phyloP scores from a whole-genome alignment of 2,113 vertebrate genomes.

The Oceanodroma tethys region DNA sequence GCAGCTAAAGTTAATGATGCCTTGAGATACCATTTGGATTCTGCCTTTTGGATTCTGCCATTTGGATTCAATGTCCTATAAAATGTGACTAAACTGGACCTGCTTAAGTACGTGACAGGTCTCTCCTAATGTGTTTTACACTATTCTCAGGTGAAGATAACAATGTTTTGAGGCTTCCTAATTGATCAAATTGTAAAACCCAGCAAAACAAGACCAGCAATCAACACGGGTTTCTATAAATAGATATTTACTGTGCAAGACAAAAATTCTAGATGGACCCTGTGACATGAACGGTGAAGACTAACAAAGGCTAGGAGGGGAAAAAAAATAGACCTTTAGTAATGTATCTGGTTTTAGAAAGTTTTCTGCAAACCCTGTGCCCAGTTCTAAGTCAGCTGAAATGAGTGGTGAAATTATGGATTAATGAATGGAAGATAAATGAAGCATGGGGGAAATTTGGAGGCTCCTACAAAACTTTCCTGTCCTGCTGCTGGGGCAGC shows the following conservation, averaged over 20 bases:
- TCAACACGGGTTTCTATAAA: background rate
- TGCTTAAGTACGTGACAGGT: background rate
- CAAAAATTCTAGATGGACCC: background rate
- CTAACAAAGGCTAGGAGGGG: background rate
- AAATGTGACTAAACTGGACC: background rate
- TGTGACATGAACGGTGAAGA: background rate
- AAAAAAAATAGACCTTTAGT: background rate
- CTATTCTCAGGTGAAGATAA: background rate
- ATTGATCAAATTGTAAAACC: background rate
- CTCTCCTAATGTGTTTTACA: background rate
- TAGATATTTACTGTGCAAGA: background rate
- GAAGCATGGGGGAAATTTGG: background rate
- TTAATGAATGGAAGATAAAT: conserved; percentile 16
- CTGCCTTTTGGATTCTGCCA: background rate
- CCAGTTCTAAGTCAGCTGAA: background rate
- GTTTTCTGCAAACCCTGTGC: background rate
- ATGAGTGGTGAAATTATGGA: background rate
- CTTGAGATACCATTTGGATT: background rate
- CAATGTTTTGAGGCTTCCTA: background rate
- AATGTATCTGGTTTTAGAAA: background rate
- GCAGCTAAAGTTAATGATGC: background rate
- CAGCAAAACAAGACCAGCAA: background rate
- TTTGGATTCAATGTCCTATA: background rate
- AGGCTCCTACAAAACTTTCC: background rate
- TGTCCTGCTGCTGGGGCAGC: background rate